A percentile compares a stretch with the other conserved stretches of the same genome.
These are phyloP conservation scores for Portunus trituberculatus DNA, from an alignment of 1,140 invertebrate genomes.

Conservation along the genomic window DNA sequence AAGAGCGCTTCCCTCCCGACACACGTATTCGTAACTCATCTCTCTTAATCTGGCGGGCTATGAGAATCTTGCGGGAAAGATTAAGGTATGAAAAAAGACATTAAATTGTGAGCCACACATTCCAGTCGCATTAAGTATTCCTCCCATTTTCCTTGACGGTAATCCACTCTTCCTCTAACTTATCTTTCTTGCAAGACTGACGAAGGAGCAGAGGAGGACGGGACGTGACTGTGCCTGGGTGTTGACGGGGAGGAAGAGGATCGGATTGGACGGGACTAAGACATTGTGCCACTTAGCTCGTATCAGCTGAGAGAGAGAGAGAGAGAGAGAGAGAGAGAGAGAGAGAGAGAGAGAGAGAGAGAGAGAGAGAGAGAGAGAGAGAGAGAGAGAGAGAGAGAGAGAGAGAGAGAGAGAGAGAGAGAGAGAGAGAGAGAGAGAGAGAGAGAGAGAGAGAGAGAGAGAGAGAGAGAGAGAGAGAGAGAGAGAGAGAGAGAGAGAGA, in stretches of 20 bases:
- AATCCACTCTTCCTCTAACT: not conserved
- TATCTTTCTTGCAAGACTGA: not conserved
- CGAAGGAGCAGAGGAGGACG: not conserved
- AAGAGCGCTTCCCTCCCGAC: not conserved
- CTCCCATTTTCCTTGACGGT: not conserved
- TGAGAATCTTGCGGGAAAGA: conserved; percentile 10
- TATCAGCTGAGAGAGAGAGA: not conserved
- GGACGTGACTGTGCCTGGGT: not conserved
- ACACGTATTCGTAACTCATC: not conserved
- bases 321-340: no score
- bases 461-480: no score
- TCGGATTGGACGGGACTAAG: not conserved
- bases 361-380: no score
- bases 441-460: no score
- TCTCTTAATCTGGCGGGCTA: not conserved
- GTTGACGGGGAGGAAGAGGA: not conserved
- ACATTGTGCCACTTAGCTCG: not conserved
- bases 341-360: no score
- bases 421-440: no score
- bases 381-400: no score
- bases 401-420: no score
- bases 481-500: no score
- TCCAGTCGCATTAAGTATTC: conserved; percentile 11
- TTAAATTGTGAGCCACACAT: not conserved
- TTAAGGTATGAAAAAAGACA: not conserved